These are phyloP conservation scores for Nothocercus nigrocapillus DNA, from an alignment of 2,113 vertebrate species.

Conservation along the genomic window DNA sequence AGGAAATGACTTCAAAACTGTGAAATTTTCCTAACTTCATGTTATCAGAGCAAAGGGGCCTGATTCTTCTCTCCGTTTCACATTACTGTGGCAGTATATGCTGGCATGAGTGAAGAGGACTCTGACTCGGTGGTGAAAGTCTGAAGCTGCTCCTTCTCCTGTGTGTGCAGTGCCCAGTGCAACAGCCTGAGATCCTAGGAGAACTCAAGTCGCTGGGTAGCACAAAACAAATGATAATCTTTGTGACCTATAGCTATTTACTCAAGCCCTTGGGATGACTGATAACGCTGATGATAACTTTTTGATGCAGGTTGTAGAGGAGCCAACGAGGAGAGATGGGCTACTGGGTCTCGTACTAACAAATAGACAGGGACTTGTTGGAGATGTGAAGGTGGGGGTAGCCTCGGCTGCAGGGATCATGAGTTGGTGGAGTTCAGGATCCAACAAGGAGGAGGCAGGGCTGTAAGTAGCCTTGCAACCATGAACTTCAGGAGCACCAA, in stretches of 20 bases:
- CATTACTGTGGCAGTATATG: accelerated
- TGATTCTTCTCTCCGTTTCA: not conserved
- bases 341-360: too few species aligned
- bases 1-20: not conserved
- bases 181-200: accelerated
- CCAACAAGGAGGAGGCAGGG: too few species aligned
- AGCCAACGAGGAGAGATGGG: too few species aligned
- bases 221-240: not conserved
- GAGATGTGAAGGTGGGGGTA: too few species aligned
- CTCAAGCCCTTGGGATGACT: not conserved
- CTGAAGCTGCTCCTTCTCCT: not conserved
- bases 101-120: accelerated
- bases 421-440: too few species aligned
- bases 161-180: not conserved
- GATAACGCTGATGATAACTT: too few species aligned
- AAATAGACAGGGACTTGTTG: too few species aligned
- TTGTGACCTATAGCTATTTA: not conserved
- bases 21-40: not conserved
- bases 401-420: too few species aligned
- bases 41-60: not conserved
- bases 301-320: too few species aligned
- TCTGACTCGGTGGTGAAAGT: accelerated
- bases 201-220: accelerated
- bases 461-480: too few species aligned
- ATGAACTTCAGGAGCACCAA: too few species aligned